Evolutionary conservation across 2,888 invertebrate species (phyloP), one percentile per base, ranked within the genome.

Genomic region (Microdon myrmicae): DNA sequence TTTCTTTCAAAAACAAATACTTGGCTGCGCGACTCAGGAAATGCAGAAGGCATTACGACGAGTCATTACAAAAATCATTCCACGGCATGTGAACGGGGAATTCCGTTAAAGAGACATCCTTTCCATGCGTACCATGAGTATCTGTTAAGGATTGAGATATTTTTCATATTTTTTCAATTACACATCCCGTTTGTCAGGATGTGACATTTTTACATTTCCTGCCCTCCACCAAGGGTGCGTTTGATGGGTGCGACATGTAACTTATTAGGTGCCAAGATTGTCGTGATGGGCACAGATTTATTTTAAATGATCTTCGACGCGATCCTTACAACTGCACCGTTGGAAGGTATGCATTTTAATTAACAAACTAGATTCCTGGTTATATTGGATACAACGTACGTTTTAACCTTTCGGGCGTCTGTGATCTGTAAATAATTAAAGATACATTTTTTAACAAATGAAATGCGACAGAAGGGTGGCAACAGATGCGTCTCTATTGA

Each of bases 51-150:
- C 41, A 41, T 60, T 48, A 12, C 7, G 20, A 25, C 3, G 20
- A 37, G n/a, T n/a, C n/a, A n/a, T n/a, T n/a, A 41, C 8, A 25
- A 48, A 55, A 22, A 39, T 38, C 34, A 31, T 49, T 55, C 28
- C 34, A 31, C 44, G 29, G 28, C 32, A 29, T 39, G 22, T 44
- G 38, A 39, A 38, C 39, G 22, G 5, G 32, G 44, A 43, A 49
- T 29, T 44, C 34, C 12, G 29, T 61, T 28, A 12, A 45, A 29
- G 34, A 39, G 45, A 28, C n/a, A 47, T 28, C 26, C 10, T 5
- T 28, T 67, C 68, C 73, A 69, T 73, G 71, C 67, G 51, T 69
- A 69, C 51, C 31, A 67, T 67, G 67, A 68, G 68, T 61, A 70
- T 60, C 67, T 71, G 56, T 49, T 51, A 35, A 7, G 35, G 39